Evolutionary conservation across 2,888 invertebrate species (phyloP).

Genomic region (Poecilus cupreus): DNA sequence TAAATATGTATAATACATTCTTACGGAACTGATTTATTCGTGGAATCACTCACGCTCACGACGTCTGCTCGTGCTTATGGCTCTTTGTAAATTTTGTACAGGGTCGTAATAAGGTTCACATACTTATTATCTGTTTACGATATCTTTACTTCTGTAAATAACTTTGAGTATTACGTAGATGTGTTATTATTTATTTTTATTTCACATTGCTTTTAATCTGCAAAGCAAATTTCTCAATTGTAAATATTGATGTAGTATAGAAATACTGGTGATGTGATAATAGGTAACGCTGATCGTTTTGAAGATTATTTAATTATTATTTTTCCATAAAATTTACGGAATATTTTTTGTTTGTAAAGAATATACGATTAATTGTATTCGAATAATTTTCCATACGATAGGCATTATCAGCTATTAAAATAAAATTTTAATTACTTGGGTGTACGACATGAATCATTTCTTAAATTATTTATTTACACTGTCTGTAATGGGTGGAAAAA

Average conservation of each 20-base stretch:
- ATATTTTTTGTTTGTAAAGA: too few species aligned
- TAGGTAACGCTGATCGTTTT: too few species aligned
- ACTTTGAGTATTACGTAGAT: not conserved
- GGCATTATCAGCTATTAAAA: too few species aligned
- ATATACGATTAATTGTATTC: too few species aligned
- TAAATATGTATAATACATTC: not conserved
- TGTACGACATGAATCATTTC: not conserved
- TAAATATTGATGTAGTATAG: not conserved
- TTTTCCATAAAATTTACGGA: too few species aligned
- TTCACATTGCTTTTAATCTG: not conserved
- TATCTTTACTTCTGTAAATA: slow-evolving; percentile 12
- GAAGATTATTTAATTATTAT: too few species aligned
- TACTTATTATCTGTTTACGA: slow-evolving; percentile 18
- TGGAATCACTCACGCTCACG: not conserved
- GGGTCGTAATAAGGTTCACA: slow-evolving; percentile 22
- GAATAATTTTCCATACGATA: too few species aligned
- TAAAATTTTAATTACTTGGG: too few species aligned
- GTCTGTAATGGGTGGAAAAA: not conserved
- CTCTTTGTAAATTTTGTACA: slow-evolving; percentile 4
- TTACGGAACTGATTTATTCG: slow-evolving; percentile 8
- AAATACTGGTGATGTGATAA: too few species aligned
- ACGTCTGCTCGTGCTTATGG: slow-evolving; percentile 9
- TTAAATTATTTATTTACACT: slow-evolving; percentile 6
- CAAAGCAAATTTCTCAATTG: not conserved
- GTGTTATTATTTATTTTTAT: slow-evolving; percentile 19